phyloP scores from a whole-genome alignment of 2,113 vertebrate genomes.

The Charina bottae region DNA sequence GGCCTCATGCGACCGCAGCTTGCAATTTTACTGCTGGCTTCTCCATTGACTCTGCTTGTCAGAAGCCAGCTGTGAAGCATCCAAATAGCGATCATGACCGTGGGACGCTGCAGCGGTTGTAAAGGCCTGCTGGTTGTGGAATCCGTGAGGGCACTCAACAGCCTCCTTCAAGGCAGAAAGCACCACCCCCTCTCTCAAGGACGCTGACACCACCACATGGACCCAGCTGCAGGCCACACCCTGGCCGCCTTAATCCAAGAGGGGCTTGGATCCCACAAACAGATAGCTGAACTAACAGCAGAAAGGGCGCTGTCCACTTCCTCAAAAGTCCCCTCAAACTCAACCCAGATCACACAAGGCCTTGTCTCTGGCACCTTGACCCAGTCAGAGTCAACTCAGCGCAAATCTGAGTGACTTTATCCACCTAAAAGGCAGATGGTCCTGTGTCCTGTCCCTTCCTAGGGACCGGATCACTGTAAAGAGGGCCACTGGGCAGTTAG shows the following conservation, averaged over 20 bases:
- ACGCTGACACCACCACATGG: not conserved
- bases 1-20: not conserved
- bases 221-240: not conserved
- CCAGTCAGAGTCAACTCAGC: not conserved
- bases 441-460: not conserved
- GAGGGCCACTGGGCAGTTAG: not conserved
- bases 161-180: not conserved
- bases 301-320: not conserved
- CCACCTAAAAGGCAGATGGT: not conserved
- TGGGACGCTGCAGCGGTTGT: not conserved
- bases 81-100: not conserved
- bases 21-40: not conserved
- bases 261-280: not conserved
- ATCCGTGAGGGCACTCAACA: not conserved
- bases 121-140: not conserved
- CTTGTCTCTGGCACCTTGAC: not conserved
- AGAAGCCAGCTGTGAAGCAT: not conserved
- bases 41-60: not conserved
- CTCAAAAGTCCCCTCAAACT: not conserved
- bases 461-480: not conserved
- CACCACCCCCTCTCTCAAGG: not conserved
- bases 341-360: not conserved
- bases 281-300: not conserved
- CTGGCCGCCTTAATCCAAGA: not conserved
- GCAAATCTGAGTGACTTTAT: not conserved